These are phyloP conservation scores for Lucilia cuprina DNA, from an alignment of 1,140 invertebrate genomes.

Conservation along the genomic window DNA sequence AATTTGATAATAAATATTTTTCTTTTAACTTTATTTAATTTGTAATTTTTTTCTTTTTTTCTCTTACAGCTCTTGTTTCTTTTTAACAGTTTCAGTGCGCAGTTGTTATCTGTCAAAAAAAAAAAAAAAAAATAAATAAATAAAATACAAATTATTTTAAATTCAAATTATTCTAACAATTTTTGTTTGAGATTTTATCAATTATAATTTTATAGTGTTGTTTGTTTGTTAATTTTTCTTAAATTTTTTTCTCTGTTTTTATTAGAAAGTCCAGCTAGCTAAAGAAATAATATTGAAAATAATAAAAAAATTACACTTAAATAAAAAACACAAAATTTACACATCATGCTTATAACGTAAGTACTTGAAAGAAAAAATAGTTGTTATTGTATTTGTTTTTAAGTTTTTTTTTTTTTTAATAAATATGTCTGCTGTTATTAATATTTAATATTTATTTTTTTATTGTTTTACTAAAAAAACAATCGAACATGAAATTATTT, in stretches of 20 bases:
- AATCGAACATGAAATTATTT: conserved; percentile 15
- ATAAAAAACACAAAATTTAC: conserved; percentile 19
- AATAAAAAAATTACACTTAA: neutral
- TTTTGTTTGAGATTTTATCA: neutral
- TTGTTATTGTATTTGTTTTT: neutral
- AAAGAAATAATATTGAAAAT: neutral
- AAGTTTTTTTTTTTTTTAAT: conserved; percentile 1
- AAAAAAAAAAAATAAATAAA: too few relatives aligned
- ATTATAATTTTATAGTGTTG: conserved; percentile 20
- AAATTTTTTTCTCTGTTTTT: neutral
- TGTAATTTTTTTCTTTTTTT: neutral
- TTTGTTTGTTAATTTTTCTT: neutral
- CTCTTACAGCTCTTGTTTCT: neutral
- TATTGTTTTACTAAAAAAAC: neutral
- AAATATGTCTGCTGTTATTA: neutral
- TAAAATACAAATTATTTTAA: neutral
- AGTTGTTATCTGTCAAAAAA: neutral
- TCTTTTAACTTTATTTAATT: neutral
- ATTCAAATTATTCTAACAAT: neutral
- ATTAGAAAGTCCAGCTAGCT: conserved; percentile 5
- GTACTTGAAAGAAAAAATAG: conserved; percentile 5
- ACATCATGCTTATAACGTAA: conserved; percentile 36
- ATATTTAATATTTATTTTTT: neutral
- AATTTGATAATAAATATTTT: neutral
- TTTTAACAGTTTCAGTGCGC: neutral